Percentiles rank a stretch among this genome's conserved stretches.
Evolutionary conservation across 2,797 vertebrate genomes (phyloP).

Genomic region (Leptodactylus fallax): DNA sequence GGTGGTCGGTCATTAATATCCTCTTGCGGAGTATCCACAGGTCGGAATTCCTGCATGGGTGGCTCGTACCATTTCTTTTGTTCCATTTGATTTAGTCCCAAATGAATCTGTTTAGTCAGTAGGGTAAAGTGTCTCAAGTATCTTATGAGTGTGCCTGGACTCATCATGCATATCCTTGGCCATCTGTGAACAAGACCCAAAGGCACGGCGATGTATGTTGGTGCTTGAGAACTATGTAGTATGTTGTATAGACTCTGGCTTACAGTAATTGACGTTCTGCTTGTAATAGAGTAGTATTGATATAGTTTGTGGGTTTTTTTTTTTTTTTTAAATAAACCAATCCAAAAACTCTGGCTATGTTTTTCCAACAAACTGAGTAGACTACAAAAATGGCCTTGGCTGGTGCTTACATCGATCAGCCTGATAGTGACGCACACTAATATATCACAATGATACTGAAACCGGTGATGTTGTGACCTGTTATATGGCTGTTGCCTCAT

Average conservation of each 20-base stretch:
- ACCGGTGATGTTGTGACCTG: too few species aligned
- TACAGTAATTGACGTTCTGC: not conserved
- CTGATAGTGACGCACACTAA: too few species aligned
- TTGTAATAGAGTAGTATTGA: too few species aligned
- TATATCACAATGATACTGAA: too few species aligned
- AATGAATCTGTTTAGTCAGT: slow-evolving; percentile 17
- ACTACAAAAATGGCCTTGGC: too few species aligned
- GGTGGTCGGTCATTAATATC: slow-evolving; percentile 2
- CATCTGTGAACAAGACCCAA: slow-evolving; percentile 74
- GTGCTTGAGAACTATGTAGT: not conserved
- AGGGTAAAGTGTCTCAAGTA: slow-evolving; percentile 26
- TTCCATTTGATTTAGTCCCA: slow-evolving; percentile 13
- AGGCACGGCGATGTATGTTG: not conserved
- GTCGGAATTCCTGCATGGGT: slow-evolving; percentile 20
- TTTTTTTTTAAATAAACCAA: too few species aligned
- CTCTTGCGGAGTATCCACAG: not conserved
- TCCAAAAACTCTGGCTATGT: too few species aligned
- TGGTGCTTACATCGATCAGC: too few species aligned
- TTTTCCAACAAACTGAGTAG: too few species aligned
- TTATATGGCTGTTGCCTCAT: too few species aligned
- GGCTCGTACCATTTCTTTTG: not conserved
- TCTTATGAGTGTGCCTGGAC: slow-evolving; percentile 51
- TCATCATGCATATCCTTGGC: slow-evolving; percentile 76
- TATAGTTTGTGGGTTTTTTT: too few species aligned
- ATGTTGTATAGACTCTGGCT: not conserved